Evolutionary conservation across 1,140 invertebrate genomes (phyloP), one percentile per base, ranked within the genome.

Genomic region (Macrosteles quadrilineatus): DNA sequence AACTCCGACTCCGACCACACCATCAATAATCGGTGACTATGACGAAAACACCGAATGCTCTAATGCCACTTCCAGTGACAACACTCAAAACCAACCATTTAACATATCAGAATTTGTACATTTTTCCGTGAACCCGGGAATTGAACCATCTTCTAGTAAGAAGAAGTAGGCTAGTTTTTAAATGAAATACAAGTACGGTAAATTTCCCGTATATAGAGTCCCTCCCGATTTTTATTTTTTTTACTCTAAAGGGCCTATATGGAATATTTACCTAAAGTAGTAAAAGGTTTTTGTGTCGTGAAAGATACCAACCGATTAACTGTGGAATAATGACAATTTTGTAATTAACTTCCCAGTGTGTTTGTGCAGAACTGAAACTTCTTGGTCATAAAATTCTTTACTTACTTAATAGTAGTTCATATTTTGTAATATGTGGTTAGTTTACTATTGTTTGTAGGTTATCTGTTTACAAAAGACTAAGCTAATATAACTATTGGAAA

Each of bases 31-130:
- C 17, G 17, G 6, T 9, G 19, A 9, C 50, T 55, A 55, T 25
- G 50, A 55, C 50, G 50, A 55, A 25, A 55, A 55, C 23, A 55
- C 17, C 23, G 50, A 55, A 55, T 55, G 50, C 17, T 55, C 50
- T 19, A 11, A 55, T 6, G 9, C 17, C 23, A 55, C 17, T 55
- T 55, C 17, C 50, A 55, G 50, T 55, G 50, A 55, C 17, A 55
- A 55, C 50, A 55, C 50, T 55, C 17, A 55, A 11, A 55, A 40
- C 36, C 36, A 40, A 40, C 36, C 50, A 55, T 55, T 55, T 25
- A 55, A 55, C 50, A 55, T 55, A 19, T 55, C 50, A 55, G 50
- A 55, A 19, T 55, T 19, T 25, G 50, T 55, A 19, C 17, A 17
- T 11, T 9, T 55, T 55, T 17, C 19, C 19, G 23, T 9, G 9